Conservation (phyloP, 2,797 vertebrate genomes). For the Pogonophryne albipinna region DNA sequence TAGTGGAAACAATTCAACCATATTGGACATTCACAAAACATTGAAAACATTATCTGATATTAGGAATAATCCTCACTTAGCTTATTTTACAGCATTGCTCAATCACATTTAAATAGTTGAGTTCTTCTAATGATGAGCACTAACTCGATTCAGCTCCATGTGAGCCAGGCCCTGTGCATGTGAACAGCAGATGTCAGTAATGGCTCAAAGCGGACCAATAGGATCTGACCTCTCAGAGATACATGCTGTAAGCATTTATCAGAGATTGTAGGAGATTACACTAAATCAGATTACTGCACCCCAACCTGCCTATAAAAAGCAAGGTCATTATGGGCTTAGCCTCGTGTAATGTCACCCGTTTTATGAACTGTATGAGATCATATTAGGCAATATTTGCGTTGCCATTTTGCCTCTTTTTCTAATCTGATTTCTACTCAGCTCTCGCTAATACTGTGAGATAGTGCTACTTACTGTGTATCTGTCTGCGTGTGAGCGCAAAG, state of each 20-base stretch:
- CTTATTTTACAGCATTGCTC: background rate
- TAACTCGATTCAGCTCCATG: background rate
- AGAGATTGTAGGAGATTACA: slow-evolving; percentile 87
- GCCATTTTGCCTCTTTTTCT: slow-evolving; percentile 74
- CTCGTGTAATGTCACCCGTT: slow-evolving; percentile 80
- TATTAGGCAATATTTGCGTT: slow-evolving; percentile 78
- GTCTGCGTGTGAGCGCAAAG: background rate
- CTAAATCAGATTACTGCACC: slow-evolving; percentile 86
- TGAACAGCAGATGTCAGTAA: slow-evolving; percentile 83
- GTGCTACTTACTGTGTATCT: slow-evolving; percentile 70
- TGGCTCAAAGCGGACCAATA: slow-evolving; percentile 68
- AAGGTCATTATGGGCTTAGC: slow-evolving; percentile 88
- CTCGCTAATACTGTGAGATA: slow-evolving; percentile 74
- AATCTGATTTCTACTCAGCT: slow-evolving; percentile 81
- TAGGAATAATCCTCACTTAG: background rate
- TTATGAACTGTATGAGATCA: slow-evolving; percentile 76
- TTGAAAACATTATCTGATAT: background rate
- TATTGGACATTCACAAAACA: background rate
- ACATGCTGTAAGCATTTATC: slow-evolving; percentile 87
- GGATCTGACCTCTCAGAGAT: slow-evolving; percentile 73
- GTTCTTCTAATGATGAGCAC: background rate
- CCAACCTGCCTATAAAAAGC: slow-evolving; percentile 85
- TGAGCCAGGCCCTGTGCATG: slow-evolving; percentile 39
- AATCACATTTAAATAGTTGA: background rate
- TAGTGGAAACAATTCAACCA: background rate